Percentiles rank a stretch among this genome's conserved stretches.
These are phyloP conservation scores for Elgaria multicarinata DNA, from an alignment of 2,113 vertebrate species.

Conservation along the genomic window DNA sequence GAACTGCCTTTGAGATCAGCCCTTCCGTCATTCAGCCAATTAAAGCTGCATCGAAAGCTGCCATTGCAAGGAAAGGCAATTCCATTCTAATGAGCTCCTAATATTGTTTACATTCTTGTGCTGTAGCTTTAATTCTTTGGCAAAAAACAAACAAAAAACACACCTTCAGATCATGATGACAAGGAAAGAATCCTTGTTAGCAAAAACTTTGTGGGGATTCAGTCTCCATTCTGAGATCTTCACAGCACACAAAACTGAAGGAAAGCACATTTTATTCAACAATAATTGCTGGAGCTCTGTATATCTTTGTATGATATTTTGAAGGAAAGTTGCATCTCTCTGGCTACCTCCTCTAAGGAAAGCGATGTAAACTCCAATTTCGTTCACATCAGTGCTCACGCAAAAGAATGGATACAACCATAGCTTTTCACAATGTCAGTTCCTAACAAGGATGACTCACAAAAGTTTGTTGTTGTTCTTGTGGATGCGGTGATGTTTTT, in stretches of 20 bases:
- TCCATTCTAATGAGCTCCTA: slow-evolving; percentile 61
- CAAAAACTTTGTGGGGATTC: slow-evolving; percentile 35
- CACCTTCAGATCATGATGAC: slow-evolving; percentile 35
- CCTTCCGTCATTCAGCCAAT: slow-evolving; percentile 43
- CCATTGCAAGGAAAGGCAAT: slow-evolving; percentile 16
- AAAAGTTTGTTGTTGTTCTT: background rate
- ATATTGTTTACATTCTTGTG: slow-evolving; percentile 60
- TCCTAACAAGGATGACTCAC: background rate
- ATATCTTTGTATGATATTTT: slow-evolving; percentile 34
- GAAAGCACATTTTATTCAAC: slow-evolving; percentile 8
- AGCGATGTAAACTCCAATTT: background rate
- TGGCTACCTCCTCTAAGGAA: background rate
- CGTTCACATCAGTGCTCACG: background rate
- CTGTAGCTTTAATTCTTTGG: slow-evolving; percentile 41
- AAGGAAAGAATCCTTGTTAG: slow-evolving; percentile 40
- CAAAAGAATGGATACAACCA: background rate
- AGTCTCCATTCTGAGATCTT: slow-evolving; percentile 31
- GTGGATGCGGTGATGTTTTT: background rate
- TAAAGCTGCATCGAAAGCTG: slow-evolving; percentile 52
- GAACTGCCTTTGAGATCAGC: background rate
- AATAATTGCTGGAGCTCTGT: slow-evolving; percentile 31
- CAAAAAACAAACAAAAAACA: too few species aligned
- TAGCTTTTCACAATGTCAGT: background rate
- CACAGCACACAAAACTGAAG: slow-evolving; percentile 2
- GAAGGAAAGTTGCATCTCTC: slow-evolving; percentile 19